Percentiles rank a stretch among this genome's conserved stretches.
Evolutionary conservation across 2,888 invertebrate species (phyloP).

Genomic region (Sipha maydis): DNA sequence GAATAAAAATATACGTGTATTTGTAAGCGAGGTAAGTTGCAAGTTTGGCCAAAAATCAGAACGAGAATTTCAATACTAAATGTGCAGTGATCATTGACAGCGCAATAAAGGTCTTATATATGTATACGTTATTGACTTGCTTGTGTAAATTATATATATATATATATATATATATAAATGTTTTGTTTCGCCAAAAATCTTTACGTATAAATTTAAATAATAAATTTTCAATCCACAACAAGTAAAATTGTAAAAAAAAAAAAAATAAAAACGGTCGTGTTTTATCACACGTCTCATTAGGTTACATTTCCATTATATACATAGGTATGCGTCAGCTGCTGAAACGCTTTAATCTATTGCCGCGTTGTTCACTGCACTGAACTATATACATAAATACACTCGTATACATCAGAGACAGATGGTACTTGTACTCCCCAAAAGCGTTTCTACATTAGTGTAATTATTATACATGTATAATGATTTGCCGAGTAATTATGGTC

Average conservation of each 20-base stretch:
- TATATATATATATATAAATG: not conserved
- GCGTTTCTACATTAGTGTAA: slow-evolving; percentile 6
- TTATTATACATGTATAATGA: not conserved
- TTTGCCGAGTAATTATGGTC: not conserved
- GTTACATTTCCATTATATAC: not conserved
- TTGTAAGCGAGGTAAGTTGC: not conserved
- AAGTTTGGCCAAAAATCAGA: not conserved
- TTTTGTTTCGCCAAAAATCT: not conserved
- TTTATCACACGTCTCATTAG: not conserved
- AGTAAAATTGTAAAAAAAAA: not conserved
- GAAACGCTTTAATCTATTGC: not conserved
- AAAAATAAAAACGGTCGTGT: not conserved
- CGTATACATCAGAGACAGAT: not conserved
- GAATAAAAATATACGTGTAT: not conserved
- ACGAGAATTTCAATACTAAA: not conserved
- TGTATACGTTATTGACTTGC: not conserved
- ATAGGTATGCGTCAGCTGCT: not conserved
- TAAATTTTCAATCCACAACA: not conserved
- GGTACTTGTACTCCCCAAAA: not conserved
- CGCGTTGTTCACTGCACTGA: not conserved
- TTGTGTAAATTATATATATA: not conserved
- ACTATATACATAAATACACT: not conserved
- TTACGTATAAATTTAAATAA: not conserved
- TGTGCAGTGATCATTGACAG: not conserved
- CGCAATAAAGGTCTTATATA: not conserved